These are phyloP conservation scores for Drosophila kohkoa DNA, from an alignment of 1,140 invertebrate species.

Conservation along the genomic window DNA sequence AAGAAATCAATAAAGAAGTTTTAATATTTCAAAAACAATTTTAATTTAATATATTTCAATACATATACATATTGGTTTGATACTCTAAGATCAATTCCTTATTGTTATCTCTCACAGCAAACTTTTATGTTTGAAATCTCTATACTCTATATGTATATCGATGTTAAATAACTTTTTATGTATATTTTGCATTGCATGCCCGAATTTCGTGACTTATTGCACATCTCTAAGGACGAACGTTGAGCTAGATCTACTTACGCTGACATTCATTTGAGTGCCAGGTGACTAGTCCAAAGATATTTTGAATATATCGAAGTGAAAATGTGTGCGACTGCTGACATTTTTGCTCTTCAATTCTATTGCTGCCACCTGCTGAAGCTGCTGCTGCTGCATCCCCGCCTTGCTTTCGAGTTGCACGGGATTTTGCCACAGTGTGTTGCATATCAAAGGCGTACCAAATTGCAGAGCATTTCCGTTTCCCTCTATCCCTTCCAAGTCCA, in stretches of 20 bases:
- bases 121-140: too few relatives aligned
- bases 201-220: slow-evolving; percentile 1
- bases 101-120: too few relatives aligned
- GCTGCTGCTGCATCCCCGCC: too few relatives aligned
- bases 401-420: background rate
- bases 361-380: too few relatives aligned
- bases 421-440: slow-evolving; percentile 28
- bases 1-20: too few relatives aligned
- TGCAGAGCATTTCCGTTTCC: slow-evolving; percentile 53
- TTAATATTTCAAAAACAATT: too few relatives aligned
- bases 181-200: too few relatives aligned
- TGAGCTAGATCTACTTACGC: slow-evolving; percentile 50
- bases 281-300: slow-evolving; percentile 69
- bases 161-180: too few relatives aligned
- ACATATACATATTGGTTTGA: too few relatives aligned
- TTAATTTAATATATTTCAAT: too few relatives aligned
- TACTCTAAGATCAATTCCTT: too few relatives aligned
- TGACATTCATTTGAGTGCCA: slow-evolving; percentile 72
- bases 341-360: background rate
- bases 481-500: background rate
- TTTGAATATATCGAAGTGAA: slow-evolving; percentile 64
- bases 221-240: slow-evolving; percentile 43
- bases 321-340: slow-evolving; percentile 50
- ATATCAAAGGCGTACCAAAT: slow-evolving; percentile 56
- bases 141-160: too few relatives aligned